Evolutionary conservation across 92 coral and sea anemone species (phyloP).

Genomic region (Siderastrea siderea): DNA sequence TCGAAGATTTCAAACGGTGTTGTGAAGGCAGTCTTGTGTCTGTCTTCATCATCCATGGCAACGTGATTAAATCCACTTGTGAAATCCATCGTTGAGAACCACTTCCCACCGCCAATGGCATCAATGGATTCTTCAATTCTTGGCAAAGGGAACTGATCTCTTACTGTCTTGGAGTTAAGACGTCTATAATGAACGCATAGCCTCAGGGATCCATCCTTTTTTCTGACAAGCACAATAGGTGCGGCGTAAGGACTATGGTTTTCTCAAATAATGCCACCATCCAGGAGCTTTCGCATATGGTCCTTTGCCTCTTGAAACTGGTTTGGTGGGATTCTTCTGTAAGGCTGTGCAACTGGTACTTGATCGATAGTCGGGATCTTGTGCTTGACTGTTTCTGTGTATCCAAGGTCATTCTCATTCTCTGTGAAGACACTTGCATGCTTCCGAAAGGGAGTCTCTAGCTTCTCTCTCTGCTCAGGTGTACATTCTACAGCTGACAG

Average conservation of each 20-base stretch:
- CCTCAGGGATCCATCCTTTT: conserved; percentile 43
- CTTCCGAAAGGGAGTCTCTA: conserved; percentile 37
- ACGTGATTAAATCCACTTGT: conserved; percentile 76
- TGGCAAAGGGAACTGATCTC: conserved; percentile 58
- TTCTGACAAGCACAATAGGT: conserved; percentile 59
- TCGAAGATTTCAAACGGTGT: conserved; percentile 69
- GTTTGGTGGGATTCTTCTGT: conserved; percentile 49
- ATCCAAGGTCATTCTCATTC: conserved; percentile 54
- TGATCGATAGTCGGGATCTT: conserved; percentile 53
- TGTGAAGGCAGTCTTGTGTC: conserved; percentile 67
- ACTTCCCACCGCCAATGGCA: conserved; percentile 45
- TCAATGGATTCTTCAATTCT: conserved; percentile 58
- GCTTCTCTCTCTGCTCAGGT: conserved; percentile 50
- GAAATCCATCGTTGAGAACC: no score
- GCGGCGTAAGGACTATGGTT: conserved; percentile 72
- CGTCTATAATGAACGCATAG: conserved; percentile 51
- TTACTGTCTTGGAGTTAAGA: conserved; percentile 50
- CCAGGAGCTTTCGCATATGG: conserved; percentile 60
- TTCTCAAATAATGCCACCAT: conserved; percentile 24
- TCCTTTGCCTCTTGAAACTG: conserved; percentile 63
- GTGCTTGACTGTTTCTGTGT: conserved; percentile 63
- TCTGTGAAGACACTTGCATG: conserved; percentile 52
- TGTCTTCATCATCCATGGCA: conserved; percentile 66
- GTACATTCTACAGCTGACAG: conserved; percentile 45
- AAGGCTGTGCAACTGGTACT: conserved; percentile 51